phyloP scores from a whole-genome alignment of 53 echinoderm and acorn worm species.

The Crossaster papposus region DNA sequence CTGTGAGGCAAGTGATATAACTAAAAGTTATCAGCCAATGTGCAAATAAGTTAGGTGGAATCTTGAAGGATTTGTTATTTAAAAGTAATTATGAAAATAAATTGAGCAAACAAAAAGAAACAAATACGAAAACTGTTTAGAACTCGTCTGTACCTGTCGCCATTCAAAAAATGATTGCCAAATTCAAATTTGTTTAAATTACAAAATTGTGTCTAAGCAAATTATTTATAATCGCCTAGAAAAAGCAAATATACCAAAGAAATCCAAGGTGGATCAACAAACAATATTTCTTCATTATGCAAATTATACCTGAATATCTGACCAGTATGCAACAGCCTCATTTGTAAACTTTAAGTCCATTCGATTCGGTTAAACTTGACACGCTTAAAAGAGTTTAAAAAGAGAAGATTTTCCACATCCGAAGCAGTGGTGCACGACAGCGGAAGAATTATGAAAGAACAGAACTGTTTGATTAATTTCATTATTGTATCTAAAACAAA shows the following conservation, averaged over 20 bases:
- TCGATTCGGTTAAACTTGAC: not conserved
- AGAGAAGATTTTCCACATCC: not conserved
- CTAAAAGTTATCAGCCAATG: too few species aligned
- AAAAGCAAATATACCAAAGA: too few species aligned
- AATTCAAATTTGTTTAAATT: too few species aligned
- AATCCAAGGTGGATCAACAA: not conserved
- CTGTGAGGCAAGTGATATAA: too few species aligned
- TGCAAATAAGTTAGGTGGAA: not conserved
- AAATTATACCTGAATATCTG: not conserved
- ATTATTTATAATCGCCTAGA: too few species aligned
- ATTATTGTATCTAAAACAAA: not conserved
- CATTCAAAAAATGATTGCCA: too few species aligned
- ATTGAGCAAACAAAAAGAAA: not conserved
- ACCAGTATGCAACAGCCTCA: not conserved
- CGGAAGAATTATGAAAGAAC: not conserved
- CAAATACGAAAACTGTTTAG: slow-evolving; percentile 33
- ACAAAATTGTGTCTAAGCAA: not conserved
- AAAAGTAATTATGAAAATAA: not conserved
- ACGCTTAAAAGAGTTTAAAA: not conserved
- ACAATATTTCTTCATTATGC: not conserved
- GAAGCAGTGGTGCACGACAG: not conserved
- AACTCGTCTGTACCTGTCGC: not conserved
- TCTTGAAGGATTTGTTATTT: not conserved
- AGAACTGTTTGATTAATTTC: not conserved
- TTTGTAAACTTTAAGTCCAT: slow-evolving; percentile 15